Percentiles rank a stretch among this genome's conserved stretches.
These are phyloP conservation scores for Epizoanthus stellaris DNA, from an alignment of 92 coral and sea anemone species.

Conservation along the genomic window DNA sequence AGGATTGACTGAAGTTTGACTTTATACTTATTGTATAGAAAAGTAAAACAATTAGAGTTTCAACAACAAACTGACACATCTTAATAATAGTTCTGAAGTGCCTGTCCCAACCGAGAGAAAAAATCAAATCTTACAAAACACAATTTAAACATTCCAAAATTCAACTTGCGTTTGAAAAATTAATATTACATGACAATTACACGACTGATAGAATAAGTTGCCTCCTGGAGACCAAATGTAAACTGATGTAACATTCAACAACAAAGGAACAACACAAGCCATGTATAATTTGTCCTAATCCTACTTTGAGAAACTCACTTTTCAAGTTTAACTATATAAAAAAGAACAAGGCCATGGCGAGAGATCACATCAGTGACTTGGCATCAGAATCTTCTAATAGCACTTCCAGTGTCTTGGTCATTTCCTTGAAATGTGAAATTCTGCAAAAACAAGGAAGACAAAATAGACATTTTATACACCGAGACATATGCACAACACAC, in stretches of 20 bases:
- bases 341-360: conserved; percentile 6
- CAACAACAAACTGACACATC: no score
- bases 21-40: neutral
- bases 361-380: conserved; percentile 65
- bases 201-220: neutral
- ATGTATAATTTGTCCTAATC: conserved; percentile 24
- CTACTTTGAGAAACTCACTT: conserved; percentile 32
- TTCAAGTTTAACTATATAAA: conserved; percentile 11
- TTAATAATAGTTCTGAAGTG: no score
- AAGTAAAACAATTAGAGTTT: no score
- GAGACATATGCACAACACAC: no score
- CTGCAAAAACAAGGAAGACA: conserved; percentile 45
- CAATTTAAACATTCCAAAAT: no score
- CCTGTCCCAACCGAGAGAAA: no score
- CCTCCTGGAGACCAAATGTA: conserved; percentile 32
- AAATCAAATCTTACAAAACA: no score
- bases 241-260: neutral
- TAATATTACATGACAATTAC: neutral
- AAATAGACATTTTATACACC: neutral
- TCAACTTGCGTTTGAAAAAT: neutral
- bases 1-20: conserved; percentile 18
- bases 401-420: conserved; percentile 82
- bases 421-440: conserved; percentile 78
- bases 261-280: conserved; percentile 6
- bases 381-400: conserved; percentile 87